Base-by-base conservation (phyloP, 1,140 invertebrate species). In the Procambarus clarkii region DNA sequence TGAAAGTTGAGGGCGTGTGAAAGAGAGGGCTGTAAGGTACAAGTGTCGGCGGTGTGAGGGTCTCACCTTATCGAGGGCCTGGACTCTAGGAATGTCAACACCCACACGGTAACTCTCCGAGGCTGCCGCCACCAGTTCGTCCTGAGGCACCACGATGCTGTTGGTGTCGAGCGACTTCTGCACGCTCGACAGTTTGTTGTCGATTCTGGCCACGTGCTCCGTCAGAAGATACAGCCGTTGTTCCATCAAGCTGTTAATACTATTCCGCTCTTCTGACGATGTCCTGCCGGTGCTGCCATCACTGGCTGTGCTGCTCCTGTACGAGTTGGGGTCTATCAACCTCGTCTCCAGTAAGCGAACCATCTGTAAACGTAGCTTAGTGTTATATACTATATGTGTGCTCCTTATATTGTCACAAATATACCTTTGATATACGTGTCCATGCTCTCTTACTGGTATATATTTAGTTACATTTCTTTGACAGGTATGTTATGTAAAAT, bases 41-140 rank as follows among this genome's bases (percentile, higher is more conserved):
- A 58, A 13, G 13, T 58, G 54, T 4, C 13, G 2, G 0, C 60
- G 50, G 50, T 54, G 2, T 54, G 1, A 34, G 15, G 21, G 15
- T 46, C 89, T 94, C 89, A 94, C 93, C 83, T 93, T 93, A 13
- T 94, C 91, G 21, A 91, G 83, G 3, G 90, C 74, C 60, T 86
- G 79, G 74, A 81, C 90, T 94, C 94, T 76, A 94, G 94, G 76
- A 94, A 94, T 7, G 94, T 90, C 7, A 93, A 94, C 76, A 93
- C 94, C 34, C 93, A 94, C 77, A 93, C 93, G 74, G 93, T 93
- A 78, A 93, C 78, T 93, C 94, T 69, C 64, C 93, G 88, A 90
- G 54, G 87, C 86, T 0, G 85, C 87, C 1, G 91, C 89, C 13
- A 91, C 83, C 74, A 91, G 64, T 44, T 91, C 89, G 24, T 91